These are phyloP conservation scores for Cepphus grylle DNA, from an alignment of 2,113 vertebrate species.

Conservation along the genomic window DNA sequence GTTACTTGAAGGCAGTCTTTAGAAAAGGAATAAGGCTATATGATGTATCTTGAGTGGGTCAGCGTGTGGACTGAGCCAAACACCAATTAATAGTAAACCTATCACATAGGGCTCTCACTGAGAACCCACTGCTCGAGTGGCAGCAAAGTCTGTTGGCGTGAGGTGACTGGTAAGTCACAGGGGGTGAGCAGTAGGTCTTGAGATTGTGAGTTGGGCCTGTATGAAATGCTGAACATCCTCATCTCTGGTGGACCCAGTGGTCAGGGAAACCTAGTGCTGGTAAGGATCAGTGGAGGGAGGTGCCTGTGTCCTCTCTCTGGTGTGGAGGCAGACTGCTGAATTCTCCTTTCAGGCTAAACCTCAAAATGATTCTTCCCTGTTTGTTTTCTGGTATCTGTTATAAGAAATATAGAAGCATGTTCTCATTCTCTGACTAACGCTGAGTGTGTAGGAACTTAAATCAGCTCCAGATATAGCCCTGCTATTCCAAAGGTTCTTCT, in stretches of 20 bases:
- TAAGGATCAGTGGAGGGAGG: neutral
- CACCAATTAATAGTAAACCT: neutral
- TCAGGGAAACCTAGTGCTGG: neutral
- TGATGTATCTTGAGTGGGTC: neutral
- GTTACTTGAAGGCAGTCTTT: neutral
- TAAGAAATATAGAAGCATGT: neutral
- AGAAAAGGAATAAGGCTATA: neutral
- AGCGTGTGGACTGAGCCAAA: neutral
- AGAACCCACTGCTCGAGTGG: neutral
- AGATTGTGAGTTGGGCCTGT: neutral
- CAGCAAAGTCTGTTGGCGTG: neutral
- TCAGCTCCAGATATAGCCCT: neutral
- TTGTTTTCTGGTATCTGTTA: neutral
- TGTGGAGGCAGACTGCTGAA: neutral
- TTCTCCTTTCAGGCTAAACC: neutral
- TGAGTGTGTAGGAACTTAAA: neutral
- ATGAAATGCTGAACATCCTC: neutral
- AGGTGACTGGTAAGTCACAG: neutral
- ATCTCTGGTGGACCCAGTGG: neutral
- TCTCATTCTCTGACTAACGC: neutral
- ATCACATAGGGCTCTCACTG: neutral
- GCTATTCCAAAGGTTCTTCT: neutral
- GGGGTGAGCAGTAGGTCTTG: neutral
- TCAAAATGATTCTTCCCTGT: neutral
- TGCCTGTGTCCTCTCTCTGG: neutral